Evolutionary conservation across 2,797 vertebrate species (phyloP).

Genomic region (Microctenopoma steveboyesi): DNA sequence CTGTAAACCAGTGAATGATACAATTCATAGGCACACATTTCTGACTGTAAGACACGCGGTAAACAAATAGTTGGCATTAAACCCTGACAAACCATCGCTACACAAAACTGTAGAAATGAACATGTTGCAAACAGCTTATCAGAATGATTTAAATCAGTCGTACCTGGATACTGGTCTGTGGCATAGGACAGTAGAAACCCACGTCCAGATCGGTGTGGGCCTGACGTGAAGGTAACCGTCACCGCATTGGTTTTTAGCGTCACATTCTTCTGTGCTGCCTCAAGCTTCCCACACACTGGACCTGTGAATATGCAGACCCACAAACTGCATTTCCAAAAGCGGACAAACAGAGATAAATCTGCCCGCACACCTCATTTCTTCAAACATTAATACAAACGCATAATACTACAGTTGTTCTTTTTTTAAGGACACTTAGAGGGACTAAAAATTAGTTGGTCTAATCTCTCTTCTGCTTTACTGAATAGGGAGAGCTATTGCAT

Average conservation of each 20-base stretch:
- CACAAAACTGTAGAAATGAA: slow-evolving; percentile 3
- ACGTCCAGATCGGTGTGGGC: slow-evolving; percentile 86
- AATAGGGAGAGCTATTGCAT: background rate
- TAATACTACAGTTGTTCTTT: no score
- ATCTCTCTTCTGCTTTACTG: background rate
- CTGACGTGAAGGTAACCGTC: slow-evolving; percentile 85
- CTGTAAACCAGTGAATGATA: slow-evolving; percentile 35
- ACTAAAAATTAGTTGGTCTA: no score
- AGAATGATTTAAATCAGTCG: background rate
- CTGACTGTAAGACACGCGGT: background rate
- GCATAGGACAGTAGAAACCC: slow-evolving; percentile 89
- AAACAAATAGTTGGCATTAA: background rate
- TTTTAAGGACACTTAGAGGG: no score
- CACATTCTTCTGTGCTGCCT: slow-evolving; percentile 70
- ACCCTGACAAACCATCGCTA: background rate
- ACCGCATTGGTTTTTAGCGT: slow-evolving; percentile 79
- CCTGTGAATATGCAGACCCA: slow-evolving; percentile 74
- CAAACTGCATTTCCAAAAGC: slow-evolving; percentile 15
- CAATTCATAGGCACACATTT: background rate
- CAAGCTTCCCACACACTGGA: slow-evolving; percentile 85
- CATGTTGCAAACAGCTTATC: background rate
- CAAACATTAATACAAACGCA: no score
- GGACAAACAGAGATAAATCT: slow-evolving; percentile 1
- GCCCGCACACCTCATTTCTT: background rate
- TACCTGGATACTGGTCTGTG: slow-evolving; percentile 83